Percentiles rank a stretch among this genome's conserved stretches.
These are phyloP conservation scores for Mechanitis mazaeus DNA, from an alignment of 2,888 invertebrate species.

Conservation along the genomic window DNA sequence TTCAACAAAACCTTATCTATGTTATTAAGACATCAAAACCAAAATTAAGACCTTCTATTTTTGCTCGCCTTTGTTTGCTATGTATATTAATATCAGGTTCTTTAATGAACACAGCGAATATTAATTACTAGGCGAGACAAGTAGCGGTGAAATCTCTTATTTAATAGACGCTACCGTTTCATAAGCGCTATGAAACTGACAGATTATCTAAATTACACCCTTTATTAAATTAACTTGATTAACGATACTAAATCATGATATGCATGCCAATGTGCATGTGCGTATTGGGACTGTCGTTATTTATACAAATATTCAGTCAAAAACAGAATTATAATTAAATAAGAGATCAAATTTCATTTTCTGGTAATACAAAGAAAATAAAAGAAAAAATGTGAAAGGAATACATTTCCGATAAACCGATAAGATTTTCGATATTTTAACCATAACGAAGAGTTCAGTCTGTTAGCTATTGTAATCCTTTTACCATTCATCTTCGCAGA, in stretches of 20 bases:
- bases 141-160: constrained; percentile 30
- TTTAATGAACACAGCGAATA: constrained; percentile 34
- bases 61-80: constrained; percentile 1
- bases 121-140: constrained; percentile 37
- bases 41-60: not conserved
- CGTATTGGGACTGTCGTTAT: not conserved
- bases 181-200: constrained; percentile 40
- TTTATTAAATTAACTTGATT: constrained; percentile 50
- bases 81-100: constrained; percentile 13
- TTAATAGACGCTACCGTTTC: constrained; percentile 36
- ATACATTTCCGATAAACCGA: constrained; percentile 32
- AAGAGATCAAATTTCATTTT: constrained; percentile 9
- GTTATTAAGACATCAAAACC: constrained; percentile 1
- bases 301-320: not conserved
- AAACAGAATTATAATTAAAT: not conserved
- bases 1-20: not conserved
- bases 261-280: not conserved
- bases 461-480: constrained; percentile 69
- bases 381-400: constrained; percentile 16
- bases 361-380: constrained; percentile 9
- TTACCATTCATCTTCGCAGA: constrained; percentile 68
- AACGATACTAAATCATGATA: constrained; percentile 14
- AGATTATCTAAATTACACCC: constrained; percentile 47
- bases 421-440: constrained; percentile 40
- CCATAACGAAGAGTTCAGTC: constrained; percentile 39